Percentiles rank a stretch among this genome's conserved stretches.
These are phyloP conservation scores for Cichladusa arquata DNA, from an alignment of 2,113 vertebrate genomes.

Conservation along the genomic window DNA sequence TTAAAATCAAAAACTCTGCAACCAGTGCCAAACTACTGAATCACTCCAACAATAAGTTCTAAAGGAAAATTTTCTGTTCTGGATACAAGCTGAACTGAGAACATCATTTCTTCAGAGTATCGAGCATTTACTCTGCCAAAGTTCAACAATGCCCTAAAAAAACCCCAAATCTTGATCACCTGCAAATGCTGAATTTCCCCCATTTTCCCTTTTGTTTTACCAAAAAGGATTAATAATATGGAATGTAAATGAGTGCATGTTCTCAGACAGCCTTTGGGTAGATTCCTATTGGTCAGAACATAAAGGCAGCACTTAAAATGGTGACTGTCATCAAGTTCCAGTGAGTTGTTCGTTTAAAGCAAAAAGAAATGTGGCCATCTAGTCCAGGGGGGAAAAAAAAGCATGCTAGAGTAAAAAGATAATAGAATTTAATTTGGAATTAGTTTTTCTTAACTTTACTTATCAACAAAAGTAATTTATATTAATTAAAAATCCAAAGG, in stretches of 20 bases:
- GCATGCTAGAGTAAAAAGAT: not conserved
- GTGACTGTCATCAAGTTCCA: not conserved
- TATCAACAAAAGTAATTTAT: not conserved
- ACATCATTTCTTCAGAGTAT: not conserved
- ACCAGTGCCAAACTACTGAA: conserved; percentile 45
- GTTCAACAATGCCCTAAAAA: not conserved
- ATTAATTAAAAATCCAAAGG: not conserved
- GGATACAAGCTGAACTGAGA: not conserved
- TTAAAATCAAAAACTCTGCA: conserved; percentile 30
- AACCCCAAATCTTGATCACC: not conserved
- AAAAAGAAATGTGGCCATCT: not conserved
- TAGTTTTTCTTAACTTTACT: not conserved
- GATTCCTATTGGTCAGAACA: not conserved
- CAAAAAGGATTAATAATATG: not conserved
- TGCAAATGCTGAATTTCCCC: not conserved
- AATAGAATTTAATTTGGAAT: not conserved
- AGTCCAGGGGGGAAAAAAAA: not conserved
- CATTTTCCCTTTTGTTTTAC: not conserved
- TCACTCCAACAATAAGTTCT: conserved; percentile 18
- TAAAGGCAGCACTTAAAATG: not conserved
- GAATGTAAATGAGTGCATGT: not conserved
- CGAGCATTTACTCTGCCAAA: not conserved
- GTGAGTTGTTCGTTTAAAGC: not conserved
- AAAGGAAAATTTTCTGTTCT: conserved; percentile 11
- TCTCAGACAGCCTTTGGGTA: not conserved